Conservation (phyloP, 2,888 invertebrate species). For the Caenorhabditis sulstoni region DNA sequence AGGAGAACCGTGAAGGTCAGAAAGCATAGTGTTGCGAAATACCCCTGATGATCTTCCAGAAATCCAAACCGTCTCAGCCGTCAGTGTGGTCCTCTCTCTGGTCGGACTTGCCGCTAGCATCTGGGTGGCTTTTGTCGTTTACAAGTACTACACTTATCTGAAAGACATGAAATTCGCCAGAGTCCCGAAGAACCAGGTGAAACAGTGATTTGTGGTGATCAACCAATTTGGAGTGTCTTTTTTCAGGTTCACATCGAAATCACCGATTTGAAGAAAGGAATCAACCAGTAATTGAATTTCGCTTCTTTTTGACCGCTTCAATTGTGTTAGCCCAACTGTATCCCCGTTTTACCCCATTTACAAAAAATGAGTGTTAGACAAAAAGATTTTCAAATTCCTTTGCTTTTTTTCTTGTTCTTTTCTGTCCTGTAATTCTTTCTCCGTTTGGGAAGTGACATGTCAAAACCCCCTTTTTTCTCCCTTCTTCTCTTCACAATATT, state of each 20-base stretch:
- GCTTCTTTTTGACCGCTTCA: constrained; percentile 2
- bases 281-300: constrained; percentile 40
- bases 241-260: constrained; percentile 65
- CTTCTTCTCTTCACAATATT: constrained; percentile 26
- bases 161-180: constrained; percentile 68
- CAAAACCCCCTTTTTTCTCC: not conserved
- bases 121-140: constrained; percentile 67
- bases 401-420: not conserved
- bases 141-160: constrained; percentile 68
- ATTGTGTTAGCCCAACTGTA: no score
- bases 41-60: constrained; percentile 37
- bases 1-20: constrained; percentile 59
- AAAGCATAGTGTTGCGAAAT: not conserved
- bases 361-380: constrained; percentile 15
- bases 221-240: not conserved
- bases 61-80: constrained; percentile 59
- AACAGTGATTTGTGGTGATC: constrained; percentile 11
- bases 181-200: constrained; percentile 64
- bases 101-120: constrained; percentile 60
- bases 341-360: no score
- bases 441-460: no score
- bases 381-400: constrained; percentile 6
- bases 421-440: not conserved
- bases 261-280: constrained; percentile 63
- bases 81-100: constrained; percentile 55